Evolutionary conservation across 2,797 vertebrate species (phyloP).

Genomic region (Luscinia megarhynchos): DNA sequence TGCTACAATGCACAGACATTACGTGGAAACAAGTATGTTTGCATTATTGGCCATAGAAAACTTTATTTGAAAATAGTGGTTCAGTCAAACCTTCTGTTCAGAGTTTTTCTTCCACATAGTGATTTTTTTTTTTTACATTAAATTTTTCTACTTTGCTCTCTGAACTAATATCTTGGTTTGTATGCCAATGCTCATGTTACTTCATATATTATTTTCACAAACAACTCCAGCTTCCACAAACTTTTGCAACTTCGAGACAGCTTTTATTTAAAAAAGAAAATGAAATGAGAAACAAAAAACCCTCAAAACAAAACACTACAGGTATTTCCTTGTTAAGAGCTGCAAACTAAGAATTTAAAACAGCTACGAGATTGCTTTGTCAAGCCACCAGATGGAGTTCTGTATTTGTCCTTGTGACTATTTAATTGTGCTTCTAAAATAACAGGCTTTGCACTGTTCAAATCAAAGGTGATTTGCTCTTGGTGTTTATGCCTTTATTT

Average conservation of each 20-base stretch:
- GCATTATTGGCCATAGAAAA: not conserved
- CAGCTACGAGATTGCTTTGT: not conserved
- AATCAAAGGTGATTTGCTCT: not conserved
- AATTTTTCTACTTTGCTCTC: not conserved
- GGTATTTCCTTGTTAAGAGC: not conserved
- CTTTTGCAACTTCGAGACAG: not conserved
- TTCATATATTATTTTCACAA: not conserved
- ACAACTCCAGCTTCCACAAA: not conserved
- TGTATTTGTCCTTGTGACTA: not conserved
- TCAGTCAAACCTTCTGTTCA: not conserved
- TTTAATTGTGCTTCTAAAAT: not conserved
- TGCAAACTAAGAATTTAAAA: not conserved
- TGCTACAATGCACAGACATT: not conserved
- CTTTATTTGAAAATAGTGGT: not conserved
- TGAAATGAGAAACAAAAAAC: not conserved
- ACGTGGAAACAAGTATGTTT: not conserved
- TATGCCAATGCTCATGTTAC: not conserved
- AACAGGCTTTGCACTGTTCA: not conserved
- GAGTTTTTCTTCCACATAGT: not conserved
- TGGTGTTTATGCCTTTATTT: not conserved
- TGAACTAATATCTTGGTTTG: not conserved
- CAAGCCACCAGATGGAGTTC: slow-evolving; percentile 54
- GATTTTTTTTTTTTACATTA: not conserved
- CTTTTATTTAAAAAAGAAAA: not conserved
- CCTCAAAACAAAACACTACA: not conserved